These are phyloP conservation scores for Rhamphomyia laevipes DNA, from an alignment of 2,888 invertebrate species.

Conservation along the genomic window DNA sequence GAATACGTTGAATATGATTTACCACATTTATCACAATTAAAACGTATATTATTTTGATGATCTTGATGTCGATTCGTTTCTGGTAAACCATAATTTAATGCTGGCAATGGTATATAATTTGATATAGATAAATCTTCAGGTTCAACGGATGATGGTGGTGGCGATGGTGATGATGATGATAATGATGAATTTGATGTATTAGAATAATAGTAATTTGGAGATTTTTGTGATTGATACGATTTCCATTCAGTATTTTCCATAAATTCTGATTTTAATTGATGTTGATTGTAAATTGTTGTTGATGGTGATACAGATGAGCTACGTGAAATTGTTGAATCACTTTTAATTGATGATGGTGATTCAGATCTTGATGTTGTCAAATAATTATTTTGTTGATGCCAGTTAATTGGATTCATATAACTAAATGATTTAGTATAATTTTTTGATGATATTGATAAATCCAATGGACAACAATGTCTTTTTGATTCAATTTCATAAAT, in stretches of 20 bases:
- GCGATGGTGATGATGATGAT: conserved; percentile 27
- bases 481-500: conserved; percentile 22
- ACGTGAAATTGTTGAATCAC: conserved; percentile 3
- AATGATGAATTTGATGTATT: conserved; percentile 6
- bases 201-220: conserved; percentile 6
- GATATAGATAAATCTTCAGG: conserved; percentile 34
- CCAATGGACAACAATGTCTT: conserved; percentile 13
- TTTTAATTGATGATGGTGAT: conserved; percentile 7
- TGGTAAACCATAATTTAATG: conserved; percentile 13
- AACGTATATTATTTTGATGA: conserved; percentile 39
- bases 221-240: conserved; percentile 17
- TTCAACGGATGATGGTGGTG: conserved; percentile 23
- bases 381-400: neutral
- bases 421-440: neutral
- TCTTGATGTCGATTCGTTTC: neutral
- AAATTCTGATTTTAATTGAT: neutral
- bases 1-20: conserved; percentile 94
- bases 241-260: neutral
- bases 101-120: conserved; percentile 20
- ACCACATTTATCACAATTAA: conserved; percentile 84
- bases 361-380: conserved; percentile 1
- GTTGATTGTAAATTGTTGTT: neutral
- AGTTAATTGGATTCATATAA: neutral
- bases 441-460: conserved; percentile 3
- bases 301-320: conserved; percentile 12